Evolutionary conservation across 2,113 vertebrate genomes (phyloP).

Genomic region (Aramus guarauna): DNA sequence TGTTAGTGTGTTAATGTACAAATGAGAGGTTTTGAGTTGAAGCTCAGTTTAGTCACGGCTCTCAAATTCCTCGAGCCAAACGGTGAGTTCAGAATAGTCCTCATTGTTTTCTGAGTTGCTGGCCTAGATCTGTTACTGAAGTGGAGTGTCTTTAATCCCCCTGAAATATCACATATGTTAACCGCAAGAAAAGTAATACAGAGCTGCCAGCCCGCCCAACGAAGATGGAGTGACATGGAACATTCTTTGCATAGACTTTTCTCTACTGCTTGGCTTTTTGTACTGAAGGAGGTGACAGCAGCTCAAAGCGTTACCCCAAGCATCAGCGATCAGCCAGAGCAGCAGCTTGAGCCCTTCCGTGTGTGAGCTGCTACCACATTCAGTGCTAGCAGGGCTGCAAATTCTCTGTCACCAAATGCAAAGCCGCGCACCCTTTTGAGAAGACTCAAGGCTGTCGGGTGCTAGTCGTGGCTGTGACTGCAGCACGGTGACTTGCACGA

Average conservation of each 20-base stretch:
- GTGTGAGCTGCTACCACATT: neutral
- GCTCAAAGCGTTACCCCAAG: neutral
- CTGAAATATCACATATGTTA: neutral
- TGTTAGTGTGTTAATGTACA: neutral
- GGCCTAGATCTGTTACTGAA: neutral
- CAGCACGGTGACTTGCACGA: fast-evolving
- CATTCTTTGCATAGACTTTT: neutral
- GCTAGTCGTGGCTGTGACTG: neutral
- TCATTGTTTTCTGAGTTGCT: neutral
- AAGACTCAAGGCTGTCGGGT: neutral
- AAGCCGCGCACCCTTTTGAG: neutral
- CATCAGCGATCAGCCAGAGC: neutral
- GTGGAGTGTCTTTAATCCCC: neutral
- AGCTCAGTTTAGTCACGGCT: neutral
- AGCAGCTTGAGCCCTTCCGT: neutral
- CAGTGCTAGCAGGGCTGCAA: neutral
- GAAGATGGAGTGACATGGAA: neutral
- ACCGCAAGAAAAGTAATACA: neutral
- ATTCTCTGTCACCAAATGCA: neutral
- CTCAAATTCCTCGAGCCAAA: neutral
- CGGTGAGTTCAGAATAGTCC: neutral
- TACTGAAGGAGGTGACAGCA: neutral
- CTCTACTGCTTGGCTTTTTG: neutral
- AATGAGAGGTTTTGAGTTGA: neutral
- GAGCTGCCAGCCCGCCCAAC: neutral